Evolutionary conservation across 2,797 vertebrate species (phyloP).

Genomic region (Microctenopoma lineatum): DNA sequence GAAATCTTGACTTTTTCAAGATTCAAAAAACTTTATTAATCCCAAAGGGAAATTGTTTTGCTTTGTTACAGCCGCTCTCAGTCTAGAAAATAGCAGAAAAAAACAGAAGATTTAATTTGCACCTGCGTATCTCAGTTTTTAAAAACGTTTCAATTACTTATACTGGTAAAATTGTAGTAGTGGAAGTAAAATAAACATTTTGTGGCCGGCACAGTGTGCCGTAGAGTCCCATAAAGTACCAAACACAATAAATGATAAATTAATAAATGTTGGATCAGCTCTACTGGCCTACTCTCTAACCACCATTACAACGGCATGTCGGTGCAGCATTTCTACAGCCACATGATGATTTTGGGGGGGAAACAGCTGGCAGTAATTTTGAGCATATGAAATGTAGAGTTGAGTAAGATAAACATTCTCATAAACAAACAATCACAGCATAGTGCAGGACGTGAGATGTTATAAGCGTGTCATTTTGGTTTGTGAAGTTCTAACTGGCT

Average conservation of each 20-base stretch:
- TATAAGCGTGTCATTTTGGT: conserved; percentile 20
- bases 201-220: too few relatives aligned
- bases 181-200: not conserved
- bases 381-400: conserved; percentile 19
- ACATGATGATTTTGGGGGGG: conserved; percentile 29
- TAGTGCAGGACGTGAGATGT: conserved; percentile 12
- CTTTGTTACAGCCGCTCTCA: too few relatives aligned
- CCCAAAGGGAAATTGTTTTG: too few relatives aligned
- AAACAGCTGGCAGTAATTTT: conserved; percentile 38
- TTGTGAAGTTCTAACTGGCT: conserved; percentile 30
- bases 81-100: too few relatives aligned
- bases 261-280: conserved; percentile 1
- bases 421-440: conserved; percentile 5
- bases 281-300: conserved; percentile 9
- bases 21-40: too few relatives aligned
- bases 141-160: too few relatives aligned
- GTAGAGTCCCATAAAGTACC: not conserved
- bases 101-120: too few relatives aligned
- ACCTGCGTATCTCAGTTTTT: too few relatives aligned
- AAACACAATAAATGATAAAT: conserved; percentile 4
- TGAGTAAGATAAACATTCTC: conserved; percentile 17
- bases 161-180: not conserved
- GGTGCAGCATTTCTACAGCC: conserved; percentile 6
- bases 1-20: too few relatives aligned
- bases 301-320: not conserved